Conservation (phyloP, 2,113 vertebrate genomes). For the Ictalurus punctatus region DNA sequence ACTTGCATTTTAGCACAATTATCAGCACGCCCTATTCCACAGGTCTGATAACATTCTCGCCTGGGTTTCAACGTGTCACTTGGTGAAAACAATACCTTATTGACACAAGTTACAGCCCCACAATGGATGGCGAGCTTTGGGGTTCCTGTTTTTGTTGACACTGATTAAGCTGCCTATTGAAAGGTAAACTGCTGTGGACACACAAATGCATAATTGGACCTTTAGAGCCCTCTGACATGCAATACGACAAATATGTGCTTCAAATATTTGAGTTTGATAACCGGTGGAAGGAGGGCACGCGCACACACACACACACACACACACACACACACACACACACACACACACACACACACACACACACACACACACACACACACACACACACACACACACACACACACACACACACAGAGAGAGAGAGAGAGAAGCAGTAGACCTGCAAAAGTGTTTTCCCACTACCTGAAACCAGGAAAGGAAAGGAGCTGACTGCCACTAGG, state of each 20-base stretch:
- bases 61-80: constrained; percentile 83
- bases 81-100: constrained; percentile 82
- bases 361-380: no score
- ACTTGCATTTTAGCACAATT: constrained; percentile 83
- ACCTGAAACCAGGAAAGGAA: constrained; percentile 53
- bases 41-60: constrained; percentile 87
- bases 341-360: not conserved
- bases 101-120: constrained; percentile 80
- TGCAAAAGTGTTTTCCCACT: constrained; percentile 41
- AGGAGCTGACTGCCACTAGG: constrained; percentile 82
- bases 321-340: no score
- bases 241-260: constrained; percentile 76
- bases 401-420: no score
- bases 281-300: constrained; percentile 57
- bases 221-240: constrained; percentile 46
- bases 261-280: constrained; percentile 90
- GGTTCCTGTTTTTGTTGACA: constrained; percentile 85
- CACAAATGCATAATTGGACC: constrained; percentile 65
- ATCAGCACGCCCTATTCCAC: constrained; percentile 77
- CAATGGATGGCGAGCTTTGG: constrained; percentile 80
- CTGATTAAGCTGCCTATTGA: constrained; percentile 76
- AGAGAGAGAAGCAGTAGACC: constrained; percentile 16
- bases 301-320: constrained; percentile 67
- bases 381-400: no score
- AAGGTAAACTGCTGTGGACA: constrained; percentile 77